Evolutionary conservation across 2,113 vertebrate genomes (phyloP), one percentile per base, ranked within the genome.

Genomic region (Clarias magur): DNA sequence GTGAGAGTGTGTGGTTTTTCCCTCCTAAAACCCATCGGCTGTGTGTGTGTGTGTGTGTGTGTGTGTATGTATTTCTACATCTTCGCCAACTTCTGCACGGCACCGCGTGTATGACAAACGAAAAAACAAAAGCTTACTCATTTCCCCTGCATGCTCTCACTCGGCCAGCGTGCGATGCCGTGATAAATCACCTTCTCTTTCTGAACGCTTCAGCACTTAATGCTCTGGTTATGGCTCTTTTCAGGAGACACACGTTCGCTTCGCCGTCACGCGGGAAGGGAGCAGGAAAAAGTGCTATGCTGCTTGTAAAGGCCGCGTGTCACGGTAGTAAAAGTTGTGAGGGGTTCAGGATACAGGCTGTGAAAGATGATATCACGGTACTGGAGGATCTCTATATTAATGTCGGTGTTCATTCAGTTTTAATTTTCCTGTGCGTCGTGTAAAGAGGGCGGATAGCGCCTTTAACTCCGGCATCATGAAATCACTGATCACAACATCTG

Each of bases 111-210:
- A 76, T 48, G 62, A 70, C 27, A 42, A 57, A 70, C 57, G 16
- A 57, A 80, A 86, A 57, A 57, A 6, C 76, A 56, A 42, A 59
- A 70, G 63, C 85, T 70, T 70, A 60, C 67, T 86, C 79, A 73
- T 30, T 75, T 54, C 79, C 56, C 68, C 34, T 42, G 38, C 30
- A 2, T 23, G 7, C 85, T 73, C 53, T n/a, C 65, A 23, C 34
- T 42, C 23, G 10, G 70, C 15, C 34, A n/a, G 7, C 25, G 17
- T 3, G 25, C 15, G 6, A 57, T 11, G 30, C 5, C 25, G 54
- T 12, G 83, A 38, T 8, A 53, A 85, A 76, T 70, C 53, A 30
- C 70, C 65, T 12, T 17, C 23, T 48, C 7, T 42, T 72, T 73
- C 38, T 38, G 21, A 56, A 25, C 9, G 68, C 13, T 48, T 60